Percentiles rank a stretch among this genome's conserved stretches.
phyloP scores from a whole-genome alignment of 1,140 invertebrate genomes.

The Acarapis woodi region DNA sequence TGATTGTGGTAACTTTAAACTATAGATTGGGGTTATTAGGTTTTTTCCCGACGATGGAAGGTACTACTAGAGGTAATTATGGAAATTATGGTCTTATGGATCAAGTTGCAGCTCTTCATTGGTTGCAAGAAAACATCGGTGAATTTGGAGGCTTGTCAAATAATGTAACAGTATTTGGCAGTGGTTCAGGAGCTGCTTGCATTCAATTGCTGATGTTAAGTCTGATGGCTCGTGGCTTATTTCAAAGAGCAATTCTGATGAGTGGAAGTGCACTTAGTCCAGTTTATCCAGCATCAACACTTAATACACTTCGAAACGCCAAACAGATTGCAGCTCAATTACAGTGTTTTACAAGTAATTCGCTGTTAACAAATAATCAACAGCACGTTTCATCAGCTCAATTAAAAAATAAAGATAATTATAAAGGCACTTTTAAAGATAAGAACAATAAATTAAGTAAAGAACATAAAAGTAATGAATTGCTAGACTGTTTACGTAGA shows the following conservation, averaged over 20 bases:
- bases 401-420: too few species aligned
- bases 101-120: slow-evolving; percentile 64
- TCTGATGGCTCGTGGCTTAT: slow-evolving; percentile 24
- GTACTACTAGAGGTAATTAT: slow-evolving; percentile 58
- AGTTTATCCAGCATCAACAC: too few species aligned
- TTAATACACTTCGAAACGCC: too few species aligned
- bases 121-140: slow-evolving; percentile 28
- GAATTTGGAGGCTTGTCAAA: slow-evolving; percentile 24
- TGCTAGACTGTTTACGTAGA: slow-evolving; percentile 50
- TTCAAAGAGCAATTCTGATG: slow-evolving; percentile 38
- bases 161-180: slow-evolving; percentile 19
- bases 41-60: slow-evolving; percentile 50
- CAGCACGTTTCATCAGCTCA: too few species aligned
- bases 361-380: too few species aligned
- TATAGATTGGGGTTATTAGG: slow-evolving; percentile 85
- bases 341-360: too few species aligned
- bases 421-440: neutral
- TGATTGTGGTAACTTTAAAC: slow-evolving; percentile 82
- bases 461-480: slow-evolving; percentile 7
- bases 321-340: too few species aligned
- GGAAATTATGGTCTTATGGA: slow-evolving; percentile 86
- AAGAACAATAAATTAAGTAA: neutral
- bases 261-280: slow-evolving; percentile 43
- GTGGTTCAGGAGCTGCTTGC: slow-evolving; percentile 18
- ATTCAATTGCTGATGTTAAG: slow-evolving; percentile 14